Evolutionary conservation across 2,888 invertebrate species (phyloP), one percentile per base, ranked within the genome.

Genomic region (Eristalis arbustorum): DNA sequence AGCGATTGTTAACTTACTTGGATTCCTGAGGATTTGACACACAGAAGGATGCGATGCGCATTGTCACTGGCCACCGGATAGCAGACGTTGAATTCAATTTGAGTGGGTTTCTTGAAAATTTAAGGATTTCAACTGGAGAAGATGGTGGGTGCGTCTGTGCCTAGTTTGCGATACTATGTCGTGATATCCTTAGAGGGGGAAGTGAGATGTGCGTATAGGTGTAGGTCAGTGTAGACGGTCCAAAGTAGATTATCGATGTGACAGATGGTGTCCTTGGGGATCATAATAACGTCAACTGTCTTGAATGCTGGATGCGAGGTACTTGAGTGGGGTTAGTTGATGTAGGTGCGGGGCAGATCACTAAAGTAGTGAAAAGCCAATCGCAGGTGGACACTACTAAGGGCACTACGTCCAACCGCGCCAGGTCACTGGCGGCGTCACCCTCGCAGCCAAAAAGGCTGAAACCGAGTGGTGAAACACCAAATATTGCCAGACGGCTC

Each of bases 1-100:
- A n/a, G n/a, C n/a, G n/a, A n/a, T n/a, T n/a, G n/a, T n/a, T n/a
- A n/a, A n/a, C n/a, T 75, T 84, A 84, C 79, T 84, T 84, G 71
- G 71, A 84, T 84, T 71, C 66, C 40, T n/a, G 75, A 62, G 77
- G 25, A 69, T 56, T 69, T 69, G 77, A 37, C 56, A 37, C 62
- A 34, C 57, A 67, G 4, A 42, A 66, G 75, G 49, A 67, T 40
- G 67, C 59, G 61, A 31, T 59, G 66, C 37, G 37, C 18, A 64
- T 23, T 57, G 67, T 49, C 18, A n/a, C 18, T 49, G 57, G 28
- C 57, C 66, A 66, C 66, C 28, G 37, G 66, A 57, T 66, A 37
- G 13, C 66, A 66, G 66, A 57, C 18, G 37, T 67, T n/a, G 18
- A 49, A 28, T 49, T 28, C 49, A 31, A 28, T 11, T n/a, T 8